Evolutionary conservation across 2,797 vertebrate species (phyloP).

Genomic region (Lacerta agilis): DNA sequence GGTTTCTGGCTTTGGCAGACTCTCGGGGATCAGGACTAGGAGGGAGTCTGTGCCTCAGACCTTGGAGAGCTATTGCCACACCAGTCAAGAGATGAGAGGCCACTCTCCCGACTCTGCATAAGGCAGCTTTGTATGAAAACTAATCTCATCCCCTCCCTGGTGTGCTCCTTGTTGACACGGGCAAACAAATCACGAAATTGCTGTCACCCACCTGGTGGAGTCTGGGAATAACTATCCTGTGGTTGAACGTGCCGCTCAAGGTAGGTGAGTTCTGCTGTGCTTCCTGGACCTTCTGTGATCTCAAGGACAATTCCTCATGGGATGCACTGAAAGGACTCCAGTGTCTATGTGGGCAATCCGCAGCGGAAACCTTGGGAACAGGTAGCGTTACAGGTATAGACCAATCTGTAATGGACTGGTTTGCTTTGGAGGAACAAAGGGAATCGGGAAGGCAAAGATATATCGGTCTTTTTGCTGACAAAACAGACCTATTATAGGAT

Average conservation of each 20-base stretch:
- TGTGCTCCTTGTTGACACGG: background rate
- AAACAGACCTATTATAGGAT: too few relatives aligned
- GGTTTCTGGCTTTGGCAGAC: background rate
- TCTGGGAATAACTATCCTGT: background rate
- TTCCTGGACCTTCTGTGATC: background rate
- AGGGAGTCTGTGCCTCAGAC: background rate
- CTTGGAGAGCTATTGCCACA: background rate
- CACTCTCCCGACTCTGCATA: too few relatives aligned
- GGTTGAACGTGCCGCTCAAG: background rate
- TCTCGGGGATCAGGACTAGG: background rate
- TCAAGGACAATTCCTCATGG: too few relatives aligned
- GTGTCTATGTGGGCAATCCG: too few relatives aligned
- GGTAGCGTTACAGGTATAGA: too few relatives aligned
- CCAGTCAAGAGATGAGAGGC: background rate
- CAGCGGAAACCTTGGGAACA: too few relatives aligned
- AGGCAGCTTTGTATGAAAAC: background rate
- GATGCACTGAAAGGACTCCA: too few relatives aligned
- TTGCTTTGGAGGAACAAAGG: too few relatives aligned
- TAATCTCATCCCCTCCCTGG: background rate
- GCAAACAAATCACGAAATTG: background rate
- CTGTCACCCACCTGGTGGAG: background rate
- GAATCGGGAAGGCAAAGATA: too few relatives aligned
- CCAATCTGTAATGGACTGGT: too few relatives aligned
- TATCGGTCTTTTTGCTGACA: too few relatives aligned
- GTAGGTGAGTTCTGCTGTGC: background rate